Evolutionary conservation across 2,113 vertebrate genomes (phyloP).

Genomic region (Callionymus lyra): DNA sequence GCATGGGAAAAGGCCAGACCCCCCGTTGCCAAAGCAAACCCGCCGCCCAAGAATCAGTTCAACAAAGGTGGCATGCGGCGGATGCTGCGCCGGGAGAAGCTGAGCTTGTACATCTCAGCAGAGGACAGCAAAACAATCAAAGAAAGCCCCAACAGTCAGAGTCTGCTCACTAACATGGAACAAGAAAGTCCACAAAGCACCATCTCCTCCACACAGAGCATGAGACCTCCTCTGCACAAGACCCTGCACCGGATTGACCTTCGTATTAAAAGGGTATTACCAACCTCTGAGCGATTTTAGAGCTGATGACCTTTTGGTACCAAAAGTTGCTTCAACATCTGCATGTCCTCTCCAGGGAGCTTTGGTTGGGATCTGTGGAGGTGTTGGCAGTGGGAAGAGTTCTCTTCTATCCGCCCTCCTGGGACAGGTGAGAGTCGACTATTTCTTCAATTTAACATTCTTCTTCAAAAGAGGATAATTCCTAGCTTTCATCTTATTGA

Average conservation of each 20-base stretch:
- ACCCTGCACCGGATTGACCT: slow-evolving; percentile 66
- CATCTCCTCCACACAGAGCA: slow-evolving; percentile 64
- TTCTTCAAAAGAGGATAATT: slow-evolving; percentile 2
- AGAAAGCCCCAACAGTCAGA: slow-evolving; percentile 53
- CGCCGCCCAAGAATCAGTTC: slow-evolving; percentile 19
- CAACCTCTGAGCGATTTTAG: not conserved
- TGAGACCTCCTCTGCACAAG: slow-evolving; percentile 59
- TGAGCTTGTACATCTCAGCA: slow-evolving; percentile 57
- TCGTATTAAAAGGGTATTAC: slow-evolving; percentile 58
- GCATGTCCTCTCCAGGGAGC: slow-evolving; percentile 49
- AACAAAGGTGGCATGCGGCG: slow-evolving; percentile 49
- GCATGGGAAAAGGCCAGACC: slow-evolving; percentile 63
- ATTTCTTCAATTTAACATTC: slow-evolving; percentile 3
- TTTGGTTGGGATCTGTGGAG: slow-evolving; percentile 72
- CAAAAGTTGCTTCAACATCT: too few relatives aligned
- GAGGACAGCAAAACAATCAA: slow-evolving; percentile 50
- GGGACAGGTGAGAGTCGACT: slow-evolving; percentile 64
- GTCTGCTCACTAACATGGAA: slow-evolving; percentile 68
- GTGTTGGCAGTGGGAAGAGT: slow-evolving; percentile 74
- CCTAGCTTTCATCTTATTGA: not conserved
- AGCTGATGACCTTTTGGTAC: too few relatives aligned
- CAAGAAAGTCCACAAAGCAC: slow-evolving; percentile 72
- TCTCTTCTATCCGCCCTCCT: slow-evolving; percentile 74
- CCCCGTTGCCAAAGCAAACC: slow-evolving; percentile 12
- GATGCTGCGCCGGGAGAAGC: slow-evolving; percentile 60